Evolutionary conservation across 2,113 vertebrate genomes (phyloP).

Genomic region (human): GRCh38 chr1:221906501-221907000

Average conservation of each 20-base stretch:
- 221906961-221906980: not conserved
- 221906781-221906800: not conserved
- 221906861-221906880: not conserved
- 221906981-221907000: conserved; percentile 54
- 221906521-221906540: no score
- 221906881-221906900: not conserved
- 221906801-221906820: not conserved
- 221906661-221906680: not conserved
- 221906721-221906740: not conserved
- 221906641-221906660: not conserved
- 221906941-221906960: not conserved
- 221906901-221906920: not conserved
- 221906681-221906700: not conserved
- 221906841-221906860: not conserved
- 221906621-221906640: not conserved
- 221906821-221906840: not conserved
- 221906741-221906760: not conserved
- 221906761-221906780: not conserved
- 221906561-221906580: no score
- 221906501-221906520: no score
- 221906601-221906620: not conserved
- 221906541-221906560: no score
- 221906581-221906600: no score
- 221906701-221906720: not conserved
- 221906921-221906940: not conserved